phyloP scores from a whole-genome alignment of 2,888 invertebrate species.

The Parelbella ahira region DNA sequence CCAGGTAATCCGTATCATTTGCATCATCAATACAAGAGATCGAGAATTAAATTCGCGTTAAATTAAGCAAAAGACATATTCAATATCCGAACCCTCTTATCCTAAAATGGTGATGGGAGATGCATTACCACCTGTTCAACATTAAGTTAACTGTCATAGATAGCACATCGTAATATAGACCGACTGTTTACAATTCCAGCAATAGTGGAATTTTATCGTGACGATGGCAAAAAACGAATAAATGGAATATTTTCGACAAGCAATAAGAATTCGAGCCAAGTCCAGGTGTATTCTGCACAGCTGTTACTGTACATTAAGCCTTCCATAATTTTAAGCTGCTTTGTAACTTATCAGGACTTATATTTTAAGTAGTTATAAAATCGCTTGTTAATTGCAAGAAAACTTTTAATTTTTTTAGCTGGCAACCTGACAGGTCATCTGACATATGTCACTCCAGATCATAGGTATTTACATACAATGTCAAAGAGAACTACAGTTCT shows the following conservation, averaged over 20 bases:
- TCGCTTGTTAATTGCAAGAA: too few species aligned
- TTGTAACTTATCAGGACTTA: slow-evolving; percentile 24
- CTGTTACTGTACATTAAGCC: slow-evolving; percentile 16
- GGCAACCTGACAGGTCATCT: too few species aligned
- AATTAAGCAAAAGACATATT: slow-evolving; percentile 25
- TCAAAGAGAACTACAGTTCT: too few species aligned
- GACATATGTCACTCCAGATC: too few species aligned
- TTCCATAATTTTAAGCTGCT: slow-evolving; percentile 13
- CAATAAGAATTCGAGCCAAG: slow-evolving; percentile 25
- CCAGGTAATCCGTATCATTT: too few species aligned
- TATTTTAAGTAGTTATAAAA: slow-evolving; percentile 10
- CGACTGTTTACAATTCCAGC: slow-evolving; percentile 30
- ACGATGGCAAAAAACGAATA: slow-evolving; percentile 32
- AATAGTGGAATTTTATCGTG: slow-evolving; percentile 33
- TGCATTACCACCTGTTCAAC: slow-evolving; percentile 32
- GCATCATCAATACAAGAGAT: neutral
- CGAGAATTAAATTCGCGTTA: neutral
- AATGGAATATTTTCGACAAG: slow-evolving; percentile 35
- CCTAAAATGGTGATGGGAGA: slow-evolving; percentile 29
- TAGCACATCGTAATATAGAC: slow-evolving; percentile 30
- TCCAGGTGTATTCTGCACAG: slow-evolving; percentile 33
- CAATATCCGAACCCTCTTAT: slow-evolving; percentile 30
- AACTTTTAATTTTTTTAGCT: too few species aligned
- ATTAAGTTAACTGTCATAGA: slow-evolving; percentile 33
- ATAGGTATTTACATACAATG: too few species aligned